Percentiles rank a stretch among this genome's conserved stretches.
phyloP scores from a whole-genome alignment of 2,113 vertebrate species.

The Eubucco bourcierii region DNA sequence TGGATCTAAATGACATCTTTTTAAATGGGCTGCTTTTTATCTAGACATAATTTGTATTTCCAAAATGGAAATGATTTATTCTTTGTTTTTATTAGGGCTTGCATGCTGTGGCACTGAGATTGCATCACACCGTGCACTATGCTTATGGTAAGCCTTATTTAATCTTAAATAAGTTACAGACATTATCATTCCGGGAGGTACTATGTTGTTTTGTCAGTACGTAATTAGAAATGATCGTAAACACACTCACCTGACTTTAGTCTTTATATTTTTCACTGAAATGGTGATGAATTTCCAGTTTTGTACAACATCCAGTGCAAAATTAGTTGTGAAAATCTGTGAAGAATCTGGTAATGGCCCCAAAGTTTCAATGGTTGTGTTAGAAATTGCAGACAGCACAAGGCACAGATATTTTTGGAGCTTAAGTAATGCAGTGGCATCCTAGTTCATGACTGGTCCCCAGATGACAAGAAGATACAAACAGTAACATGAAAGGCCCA shows the following conservation, averaged over 20 bases:
- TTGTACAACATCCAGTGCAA: not conserved
- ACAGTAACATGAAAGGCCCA: not conserved
- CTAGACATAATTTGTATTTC: not conserved
- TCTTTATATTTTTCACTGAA: not conserved
- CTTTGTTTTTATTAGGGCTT: slow-evolving; percentile 26
- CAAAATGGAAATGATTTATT: not conserved
- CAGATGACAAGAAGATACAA: not conserved
- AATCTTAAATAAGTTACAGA: not conserved
- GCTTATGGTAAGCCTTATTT: slow-evolving; percentile 27
- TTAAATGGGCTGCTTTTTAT: not conserved
- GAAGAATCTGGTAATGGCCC: not conserved
- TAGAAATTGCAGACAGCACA: not conserved
- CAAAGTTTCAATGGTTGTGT: accelerated
- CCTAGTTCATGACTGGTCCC: not conserved
- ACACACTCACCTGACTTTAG: not conserved
- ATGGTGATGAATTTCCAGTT: not conserved
- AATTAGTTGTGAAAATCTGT: not conserved
- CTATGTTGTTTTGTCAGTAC: not conserved
- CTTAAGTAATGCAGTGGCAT: too few species aligned
- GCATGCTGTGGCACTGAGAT: not conserved
- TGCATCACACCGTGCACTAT: not conserved
- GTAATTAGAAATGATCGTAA: not conserved
- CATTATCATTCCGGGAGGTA: not conserved
- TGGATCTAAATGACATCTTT: not conserved
- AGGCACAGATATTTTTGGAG: not conserved